Conservation (phyloP, 2,797 vertebrate genomes). For the Labroides dimidiatus region DNA sequence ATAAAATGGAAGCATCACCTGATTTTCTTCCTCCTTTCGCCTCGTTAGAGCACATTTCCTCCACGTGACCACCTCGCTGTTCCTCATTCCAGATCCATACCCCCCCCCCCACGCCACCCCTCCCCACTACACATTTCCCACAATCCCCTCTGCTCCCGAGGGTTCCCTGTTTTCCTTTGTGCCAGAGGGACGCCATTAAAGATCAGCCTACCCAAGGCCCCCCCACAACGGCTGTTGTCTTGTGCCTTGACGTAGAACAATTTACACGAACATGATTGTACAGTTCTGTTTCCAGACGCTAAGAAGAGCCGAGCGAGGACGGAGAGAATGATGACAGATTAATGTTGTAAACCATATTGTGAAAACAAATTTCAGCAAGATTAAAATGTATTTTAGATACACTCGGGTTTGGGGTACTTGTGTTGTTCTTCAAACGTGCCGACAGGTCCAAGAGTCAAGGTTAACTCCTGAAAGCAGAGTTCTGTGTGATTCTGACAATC, state of each 20-base stretch:
- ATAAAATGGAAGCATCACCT: slow-evolving; percentile 83
- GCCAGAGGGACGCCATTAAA: slow-evolving; percentile 82
- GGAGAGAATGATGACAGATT: slow-evolving; percentile 61
- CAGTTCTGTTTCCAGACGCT: slow-evolving; percentile 87
- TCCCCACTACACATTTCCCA: slow-evolving; percentile 30
- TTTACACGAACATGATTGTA: slow-evolving; percentile 90
- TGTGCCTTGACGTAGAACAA: slow-evolving; percentile 90
- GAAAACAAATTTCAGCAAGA: slow-evolving; percentile 89
- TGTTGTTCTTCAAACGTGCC: slow-evolving; percentile 78
- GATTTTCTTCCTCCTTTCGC: slow-evolving; percentile 54
- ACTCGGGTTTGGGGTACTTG: slow-evolving; percentile 86
- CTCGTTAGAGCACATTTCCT: slow-evolving; percentile 79
- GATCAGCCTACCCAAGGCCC: slow-evolving; percentile 83
- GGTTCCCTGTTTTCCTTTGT: slow-evolving; percentile 64
- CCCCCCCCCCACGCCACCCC: neutral
- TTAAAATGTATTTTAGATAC: slow-evolving; percentile 98
- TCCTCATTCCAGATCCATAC: slow-evolving; percentile 45
- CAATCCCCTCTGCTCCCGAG: slow-evolving; percentile 16
- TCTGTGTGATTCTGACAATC: neutral
- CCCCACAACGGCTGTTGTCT: slow-evolving; percentile 85
- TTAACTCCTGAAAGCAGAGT: too few relatives aligned
- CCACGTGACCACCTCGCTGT: slow-evolving; percentile 59
- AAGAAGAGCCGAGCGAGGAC: slow-evolving; percentile 61
- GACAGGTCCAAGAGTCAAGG: too few relatives aligned
- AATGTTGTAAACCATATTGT: slow-evolving; percentile 86